phyloP scores from a whole-genome alignment of 2,113 vertebrate species.

The Aegotheles bennettii region DNA sequence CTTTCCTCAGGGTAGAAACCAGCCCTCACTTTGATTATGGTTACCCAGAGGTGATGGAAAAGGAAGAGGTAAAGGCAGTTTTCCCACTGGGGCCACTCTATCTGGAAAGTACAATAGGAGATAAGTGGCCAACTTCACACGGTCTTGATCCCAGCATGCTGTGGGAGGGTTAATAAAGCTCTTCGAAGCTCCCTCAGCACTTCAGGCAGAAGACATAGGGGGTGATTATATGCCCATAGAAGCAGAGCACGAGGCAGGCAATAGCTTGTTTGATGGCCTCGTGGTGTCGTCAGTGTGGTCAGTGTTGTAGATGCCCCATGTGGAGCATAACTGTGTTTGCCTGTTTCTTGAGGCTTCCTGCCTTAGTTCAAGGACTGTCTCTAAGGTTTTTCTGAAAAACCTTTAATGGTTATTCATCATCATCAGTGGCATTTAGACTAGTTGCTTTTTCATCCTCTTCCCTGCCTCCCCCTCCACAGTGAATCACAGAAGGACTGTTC shows the following conservation, averaged over 20 bases:
- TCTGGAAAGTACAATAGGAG: background rate
- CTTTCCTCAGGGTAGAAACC: background rate
- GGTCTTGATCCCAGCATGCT: background rate
- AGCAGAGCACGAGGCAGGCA: background rate
- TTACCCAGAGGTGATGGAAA: background rate
- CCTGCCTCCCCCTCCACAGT: background rate
- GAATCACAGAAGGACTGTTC: constrained; percentile 12
- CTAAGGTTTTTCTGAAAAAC: background rate
- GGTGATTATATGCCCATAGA: background rate
- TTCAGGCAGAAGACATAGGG: background rate
- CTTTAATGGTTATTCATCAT: background rate
- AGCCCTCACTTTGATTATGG: background rate
- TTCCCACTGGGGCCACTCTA: background rate
- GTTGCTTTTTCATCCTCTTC: background rate
- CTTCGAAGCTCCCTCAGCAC: background rate
- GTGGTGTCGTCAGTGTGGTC: background rate
- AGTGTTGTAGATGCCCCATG: background rate
- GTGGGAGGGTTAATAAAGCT: background rate
- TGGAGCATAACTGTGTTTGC: background rate
- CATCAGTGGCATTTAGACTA: constrained; percentile 17
- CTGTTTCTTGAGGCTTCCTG: background rate
- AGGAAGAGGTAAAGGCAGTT: background rate
- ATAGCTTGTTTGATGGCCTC: background rate
- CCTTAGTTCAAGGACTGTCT: background rate
- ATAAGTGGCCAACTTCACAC: background rate